A percentile compares a stretch with the other conserved stretches of the same genome.
Evolutionary conservation across 2,797 vertebrate species (phyloP).

Genomic region (Rhinatrema bivittatum): DNA sequence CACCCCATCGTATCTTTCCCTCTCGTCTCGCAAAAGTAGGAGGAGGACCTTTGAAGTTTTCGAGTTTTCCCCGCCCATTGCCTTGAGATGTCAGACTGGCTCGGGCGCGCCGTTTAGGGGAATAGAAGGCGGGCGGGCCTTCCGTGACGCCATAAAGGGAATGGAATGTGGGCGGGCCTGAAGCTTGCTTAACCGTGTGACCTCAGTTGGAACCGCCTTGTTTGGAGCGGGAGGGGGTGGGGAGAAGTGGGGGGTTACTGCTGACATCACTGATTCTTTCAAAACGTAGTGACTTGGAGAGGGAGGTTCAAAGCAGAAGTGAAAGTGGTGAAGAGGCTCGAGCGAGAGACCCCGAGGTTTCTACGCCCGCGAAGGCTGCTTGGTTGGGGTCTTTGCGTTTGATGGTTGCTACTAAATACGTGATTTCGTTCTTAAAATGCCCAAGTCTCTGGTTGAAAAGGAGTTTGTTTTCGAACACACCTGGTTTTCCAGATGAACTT

Average conservation of each 20-base stretch:
- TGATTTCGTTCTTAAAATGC: no score
- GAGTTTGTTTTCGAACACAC: no score
- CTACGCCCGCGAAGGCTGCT: no score
- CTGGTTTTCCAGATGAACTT: no score
- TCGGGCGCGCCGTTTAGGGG: constrained; percentile 14
- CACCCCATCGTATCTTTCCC: no score
- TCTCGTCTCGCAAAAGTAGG: background rate
- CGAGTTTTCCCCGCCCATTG: background rate
- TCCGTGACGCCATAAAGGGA: constrained; percentile 40
- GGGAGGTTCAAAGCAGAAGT: no score
- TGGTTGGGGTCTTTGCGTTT: no score
- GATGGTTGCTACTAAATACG: no score
- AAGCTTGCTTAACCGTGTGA: constrained; percentile 2
- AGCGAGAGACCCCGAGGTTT: no score
- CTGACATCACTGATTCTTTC: constrained; percentile 17
- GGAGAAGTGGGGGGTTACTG: constrained; percentile 1
- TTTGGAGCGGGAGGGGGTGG: no score
- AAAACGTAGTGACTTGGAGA: constrained; percentile 25
- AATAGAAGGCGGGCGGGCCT: constrained; percentile 32
- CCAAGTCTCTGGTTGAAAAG: no score
- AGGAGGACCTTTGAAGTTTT: background rate
- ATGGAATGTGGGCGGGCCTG: constrained; percentile 45
- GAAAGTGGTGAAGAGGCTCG: no score
- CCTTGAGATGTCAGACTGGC: constrained; percentile 25
- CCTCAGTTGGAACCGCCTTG: background rate